Evolutionary conservation across 37 sponge, comb jelly and placozoan species (phyloP), one percentile per base, ranked within the genome.

Genomic region (Beroe ovata): DNA sequence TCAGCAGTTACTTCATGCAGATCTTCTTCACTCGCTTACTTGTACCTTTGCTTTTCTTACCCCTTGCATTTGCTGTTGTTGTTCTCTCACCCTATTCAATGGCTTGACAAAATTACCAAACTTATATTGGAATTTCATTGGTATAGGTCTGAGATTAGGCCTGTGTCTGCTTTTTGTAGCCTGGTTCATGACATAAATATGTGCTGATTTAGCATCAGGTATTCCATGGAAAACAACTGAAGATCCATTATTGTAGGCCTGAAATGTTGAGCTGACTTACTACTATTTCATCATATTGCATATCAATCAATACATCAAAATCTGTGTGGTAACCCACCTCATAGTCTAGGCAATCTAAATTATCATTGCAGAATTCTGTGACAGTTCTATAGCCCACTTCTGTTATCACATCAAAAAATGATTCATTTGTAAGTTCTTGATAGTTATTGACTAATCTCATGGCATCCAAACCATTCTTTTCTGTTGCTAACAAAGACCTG

Each of bases 131-230:
- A 41, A 77, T 23, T 23, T 38, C 0, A 0, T n/a, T 11, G 84
- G 84, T 23, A 77, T 77, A 25, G 84, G 84, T 39, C 21, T 77
- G 0, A 4, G 11, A 25, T 77, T 77, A 0, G 84, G 84, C 3
- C 36, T 35, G 54, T 77, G 35, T 29, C n/a, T 77, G 23, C 54
- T 42, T 0, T 54, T 1, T 2, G 84, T 77, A 8, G 54, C 54
- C 23, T 77, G 84, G 84, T 77, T 77, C 84, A 77, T 77, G 35
- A 32, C 11, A 25, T 36, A 77, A 14, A 77, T 77, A 54, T 77
- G 84, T 26, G 84, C 84, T 6, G 84, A 32, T 40, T 77, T 77
- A 23, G 84, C 84, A 77, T 77, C 84, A 77, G 84, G 54, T 32
- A 77, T 29, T 40, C 84, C 84, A 41, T 77, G 84, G 21, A 77